Base-by-base conservation (phyloP, 1,140 invertebrate species). In the Schlechtendalia chinensis region DNA sequence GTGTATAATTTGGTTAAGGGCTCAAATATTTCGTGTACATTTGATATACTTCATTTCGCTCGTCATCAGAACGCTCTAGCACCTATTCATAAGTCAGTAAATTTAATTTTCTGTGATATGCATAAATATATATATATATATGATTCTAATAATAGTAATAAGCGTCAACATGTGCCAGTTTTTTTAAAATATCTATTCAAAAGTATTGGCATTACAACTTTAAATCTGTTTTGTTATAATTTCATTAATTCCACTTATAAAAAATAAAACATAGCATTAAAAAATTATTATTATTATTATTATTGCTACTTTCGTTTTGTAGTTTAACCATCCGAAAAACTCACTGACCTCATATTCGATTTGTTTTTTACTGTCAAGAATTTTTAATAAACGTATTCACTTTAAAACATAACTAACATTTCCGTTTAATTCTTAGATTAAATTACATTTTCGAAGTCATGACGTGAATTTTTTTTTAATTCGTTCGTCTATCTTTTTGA, bases 101-200 rank as follows among this genome's bases (percentile, higher is more conserved):
- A 39, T 54, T 29, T 54, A 54, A 72, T 72, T 72, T 72, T 54
- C 69, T 72, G 47, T 72, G 69, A 72, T 72, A 72, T 54, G 50
- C 69, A 54, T 54, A 47, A 19, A 54, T 54, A 53, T 22, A 47
- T 53, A 29, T 53, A 27, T 29, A 54, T n/a, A 72, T 45, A 1
- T 72, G 12, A 54, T 72, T 54, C 50, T 72, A 72, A 72, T 72
- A 72, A 72, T 29, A 72, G 50, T 29, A n/a, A 47, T 71, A 71
- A 22, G 47, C 47, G 47, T 72, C 50, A 72, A 72, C 47, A 72
- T 72, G 24, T 29, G 27, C 47, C 69, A 72, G 17, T 54, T 8
- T n/a, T 19, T 72, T 50, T 47, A 32, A 29, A 54, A 47, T 50
- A 10, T 24, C n/a, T 16, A 50, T 69, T n/a, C 27, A n/a, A 72